These are phyloP conservation scores for Eptesicus fuscus DNA, from an alignment of 2,113 vertebrate species.

Conservation along the genomic window DNA sequence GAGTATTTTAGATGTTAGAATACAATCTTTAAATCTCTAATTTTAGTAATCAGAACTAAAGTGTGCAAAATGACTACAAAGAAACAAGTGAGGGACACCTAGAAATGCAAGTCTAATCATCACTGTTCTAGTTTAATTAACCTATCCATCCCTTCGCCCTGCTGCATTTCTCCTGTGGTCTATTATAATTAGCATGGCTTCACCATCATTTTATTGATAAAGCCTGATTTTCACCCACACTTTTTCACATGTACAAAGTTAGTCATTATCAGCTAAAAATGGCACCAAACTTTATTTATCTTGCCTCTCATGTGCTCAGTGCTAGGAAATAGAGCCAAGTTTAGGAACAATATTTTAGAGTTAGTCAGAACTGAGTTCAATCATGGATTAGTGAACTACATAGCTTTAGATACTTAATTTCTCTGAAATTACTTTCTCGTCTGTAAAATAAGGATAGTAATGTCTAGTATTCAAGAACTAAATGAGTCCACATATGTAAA, in stretches of 20 bases:
- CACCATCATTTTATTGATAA: neutral
- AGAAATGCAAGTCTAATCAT: neutral
- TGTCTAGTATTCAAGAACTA: neutral
- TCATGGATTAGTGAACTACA: neutral
- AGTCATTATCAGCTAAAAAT: neutral
- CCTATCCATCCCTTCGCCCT: neutral
- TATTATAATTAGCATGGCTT: neutral
- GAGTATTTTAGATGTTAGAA: neutral
- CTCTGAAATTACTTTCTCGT: neutral
- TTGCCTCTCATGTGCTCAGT: neutral
- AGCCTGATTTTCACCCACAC: neutral
- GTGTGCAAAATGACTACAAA: constrained; percentile 9
- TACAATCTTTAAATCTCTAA: constrained; percentile 1
- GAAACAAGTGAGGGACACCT: neutral
- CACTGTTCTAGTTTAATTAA: neutral
- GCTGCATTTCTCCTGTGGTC: neutral
- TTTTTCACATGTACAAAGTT: neutral
- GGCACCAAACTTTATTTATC: neutral
- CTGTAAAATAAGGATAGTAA: constrained; percentile 34
- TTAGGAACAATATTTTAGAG: constrained; percentile 1
- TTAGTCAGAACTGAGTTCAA: neutral
- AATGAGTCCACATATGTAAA: neutral
- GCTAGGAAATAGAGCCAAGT: neutral
- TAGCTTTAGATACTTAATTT: neutral
- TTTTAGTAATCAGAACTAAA: constrained; percentile 34